Conservation (phyloP, 2,888 invertebrate genomes). For the Argyresthia albistria region DNA sequence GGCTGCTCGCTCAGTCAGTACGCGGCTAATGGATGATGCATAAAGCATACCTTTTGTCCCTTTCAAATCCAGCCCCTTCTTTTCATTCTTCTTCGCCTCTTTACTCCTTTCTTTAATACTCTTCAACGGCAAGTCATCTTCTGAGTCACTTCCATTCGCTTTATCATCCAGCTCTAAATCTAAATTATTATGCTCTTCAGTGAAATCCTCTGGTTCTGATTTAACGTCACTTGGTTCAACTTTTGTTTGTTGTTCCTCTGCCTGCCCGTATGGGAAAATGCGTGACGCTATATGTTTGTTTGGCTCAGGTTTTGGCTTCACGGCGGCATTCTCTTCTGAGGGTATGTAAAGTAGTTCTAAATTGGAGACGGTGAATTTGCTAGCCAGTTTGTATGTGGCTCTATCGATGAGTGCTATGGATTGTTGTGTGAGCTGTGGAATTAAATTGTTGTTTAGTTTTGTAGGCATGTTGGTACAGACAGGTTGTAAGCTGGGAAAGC, state of each 20-base stretch:
- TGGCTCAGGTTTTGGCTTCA: neutral
- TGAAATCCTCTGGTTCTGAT: neutral
- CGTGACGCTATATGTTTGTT: no score
- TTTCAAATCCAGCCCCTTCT: neutral
- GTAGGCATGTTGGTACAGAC: no score
- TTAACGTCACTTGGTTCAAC: no score
- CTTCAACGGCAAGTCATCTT: constrained; percentile 3
- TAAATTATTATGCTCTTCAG: neutral
- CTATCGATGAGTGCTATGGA: neutral
- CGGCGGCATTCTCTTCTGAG: neutral
- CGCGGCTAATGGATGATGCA: no score
- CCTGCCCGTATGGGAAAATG: no score
- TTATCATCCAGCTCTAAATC: neutral
- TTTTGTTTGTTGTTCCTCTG: no score
- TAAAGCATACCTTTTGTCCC: neutral
- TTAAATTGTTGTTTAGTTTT: neutral
- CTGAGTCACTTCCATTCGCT: neutral
- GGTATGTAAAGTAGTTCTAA: neutral
- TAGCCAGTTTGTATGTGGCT: neutral
- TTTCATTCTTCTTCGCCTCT: neutral
- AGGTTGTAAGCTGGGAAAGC: no score
- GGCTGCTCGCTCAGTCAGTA: no score
- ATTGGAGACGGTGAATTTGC: neutral
- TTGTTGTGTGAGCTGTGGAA: constrained; percentile 1
- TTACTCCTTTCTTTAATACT: neutral